Base-by-base conservation (phyloP, 2,797 vertebrate genomes). In the Enteromius radiatus region DNA sequence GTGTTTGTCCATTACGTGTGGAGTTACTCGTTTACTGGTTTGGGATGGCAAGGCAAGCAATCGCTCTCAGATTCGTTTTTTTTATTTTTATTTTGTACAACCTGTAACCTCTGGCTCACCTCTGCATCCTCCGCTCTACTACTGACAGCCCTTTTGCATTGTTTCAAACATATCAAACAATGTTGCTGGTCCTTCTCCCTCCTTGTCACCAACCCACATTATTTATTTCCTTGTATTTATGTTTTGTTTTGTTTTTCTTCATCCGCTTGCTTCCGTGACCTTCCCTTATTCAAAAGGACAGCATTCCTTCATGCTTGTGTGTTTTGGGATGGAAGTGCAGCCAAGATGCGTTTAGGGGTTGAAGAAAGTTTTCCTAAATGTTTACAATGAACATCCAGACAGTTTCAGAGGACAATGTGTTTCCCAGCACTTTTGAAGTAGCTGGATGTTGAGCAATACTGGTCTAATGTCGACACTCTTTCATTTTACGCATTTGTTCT, bases 1-100 rank as follows among this genome's bases (percentile, higher is more conserved):
- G 59, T 45, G 10, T 73, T 84, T 78, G 84, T 86, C 59, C 14
- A 17, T 77, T 92, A 87, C 86, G 88, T 78, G 87, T 91, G 89
- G 87, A 74, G 52, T 91, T 88, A 84, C 87, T 90, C 86, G 89
- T 38, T 90, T 90, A 85, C 88, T 90, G 69, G 26, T 70, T n/a
- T 69, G 73, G 28, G 26, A 36, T 38, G 71, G 73, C 54, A 52
- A 65, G 47, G 49, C 84, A 69, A 56, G 71, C 8, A 38, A 74
- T 73, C 52, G 81, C 59, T 80, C 77, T 80, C 74, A 33, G 68
- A 68, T 78, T 68, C 3, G 33, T 69, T 15, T 52, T 38, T 56
- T 74, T 67, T 17, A 38, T 38, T 59, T 76, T 19, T 61, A 36
- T 67, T 36, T 59, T 41, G 75, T 84, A 77, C 69, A 76, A 81